Base-by-base conservation (phyloP, 2,888 invertebrate genomes). In the Parnassius orleans region DNA sequence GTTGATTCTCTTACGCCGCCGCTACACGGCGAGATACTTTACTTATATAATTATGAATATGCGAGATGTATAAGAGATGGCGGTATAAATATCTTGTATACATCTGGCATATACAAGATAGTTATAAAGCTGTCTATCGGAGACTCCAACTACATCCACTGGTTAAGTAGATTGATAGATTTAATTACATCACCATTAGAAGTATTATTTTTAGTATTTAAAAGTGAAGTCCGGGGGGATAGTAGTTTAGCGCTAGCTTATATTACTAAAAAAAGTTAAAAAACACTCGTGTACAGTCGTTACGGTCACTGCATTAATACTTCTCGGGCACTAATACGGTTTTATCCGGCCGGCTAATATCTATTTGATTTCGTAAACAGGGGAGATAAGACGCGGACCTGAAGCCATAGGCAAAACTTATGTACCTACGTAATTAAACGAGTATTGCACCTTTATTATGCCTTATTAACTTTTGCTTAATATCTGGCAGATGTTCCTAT, bases 321-420 rank as follows among this genome's bases (percentile, higher is more conserved):
- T 60, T 46, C 44, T 15, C 42, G 47, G 46, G 53, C 47, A 57
- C 12, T 53, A 53, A 61, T 61, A 61, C 53, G 47, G 24, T 53
- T 61, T 61, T 57, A 61, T 52, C 56, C 51, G 61, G 57, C 48
- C 61, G 57, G 57, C 41, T 61, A 57, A 61, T 61, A 46, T 46
- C 51, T 56, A 61, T 61, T 61, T 19, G 50, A 62, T 62, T 62
- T 14, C 50, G 50, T 33, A 33, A 60, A 60, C 47, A 57, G 54
- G 19, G 53, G 9, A 7, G 54, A 43, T 42, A 52, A 43, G 43
- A 50, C 41, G 24, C 52, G 10, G 19, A 15, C 24, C 3, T 19
- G 59, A 59, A 63, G 55, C 63, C 59, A 11, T 52, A 51, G 43
- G 14, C 52, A 46, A 55, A 59, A 59, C 59, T 58, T 42, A 43